Evolutionary conservation across 2,888 invertebrate genomes (phyloP).

Genomic region (Acholoe squamosa): DNA sequence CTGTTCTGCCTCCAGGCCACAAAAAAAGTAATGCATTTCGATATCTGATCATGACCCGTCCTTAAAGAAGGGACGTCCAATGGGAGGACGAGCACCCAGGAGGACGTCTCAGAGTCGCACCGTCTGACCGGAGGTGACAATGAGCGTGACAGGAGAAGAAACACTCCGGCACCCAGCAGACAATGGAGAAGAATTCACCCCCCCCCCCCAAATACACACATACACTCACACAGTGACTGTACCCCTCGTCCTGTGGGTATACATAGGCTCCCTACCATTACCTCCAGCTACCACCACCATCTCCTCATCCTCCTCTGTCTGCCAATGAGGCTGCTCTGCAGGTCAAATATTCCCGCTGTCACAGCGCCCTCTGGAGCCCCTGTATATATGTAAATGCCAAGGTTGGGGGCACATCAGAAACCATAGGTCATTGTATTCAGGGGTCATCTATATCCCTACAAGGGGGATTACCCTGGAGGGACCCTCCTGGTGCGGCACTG

Average conservation of each 20-base stretch:
- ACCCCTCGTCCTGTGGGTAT: not conserved
- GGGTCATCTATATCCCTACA: constrained; percentile 23
- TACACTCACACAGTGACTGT: too few relatives aligned
- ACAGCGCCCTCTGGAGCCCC: not conserved
- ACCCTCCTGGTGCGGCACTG: not conserved
- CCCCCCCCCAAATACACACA: not conserved
- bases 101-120: not conserved
- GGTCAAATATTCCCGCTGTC: constrained; percentile 27
- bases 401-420: not conserved
- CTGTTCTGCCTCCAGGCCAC: not conserved
- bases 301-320: not conserved
- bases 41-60: not conserved
- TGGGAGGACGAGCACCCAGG: not conserved
- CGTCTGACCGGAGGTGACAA: constrained; percentile 21
- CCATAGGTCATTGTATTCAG: constrained; percentile 14
- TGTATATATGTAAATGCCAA: constrained; percentile 11
- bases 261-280: not conserved
- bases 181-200: not conserved
- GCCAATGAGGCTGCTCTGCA: not conserved
- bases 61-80: not conserved
- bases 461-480: constrained; percentile 18
- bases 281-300: not conserved
- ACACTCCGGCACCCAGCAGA: not conserved
- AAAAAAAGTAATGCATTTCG: not conserved
- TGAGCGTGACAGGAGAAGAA: constrained; percentile 21